Conservation (phyloP, 2,113 vertebrate genomes). For the Collichthys lucidus region DNA sequence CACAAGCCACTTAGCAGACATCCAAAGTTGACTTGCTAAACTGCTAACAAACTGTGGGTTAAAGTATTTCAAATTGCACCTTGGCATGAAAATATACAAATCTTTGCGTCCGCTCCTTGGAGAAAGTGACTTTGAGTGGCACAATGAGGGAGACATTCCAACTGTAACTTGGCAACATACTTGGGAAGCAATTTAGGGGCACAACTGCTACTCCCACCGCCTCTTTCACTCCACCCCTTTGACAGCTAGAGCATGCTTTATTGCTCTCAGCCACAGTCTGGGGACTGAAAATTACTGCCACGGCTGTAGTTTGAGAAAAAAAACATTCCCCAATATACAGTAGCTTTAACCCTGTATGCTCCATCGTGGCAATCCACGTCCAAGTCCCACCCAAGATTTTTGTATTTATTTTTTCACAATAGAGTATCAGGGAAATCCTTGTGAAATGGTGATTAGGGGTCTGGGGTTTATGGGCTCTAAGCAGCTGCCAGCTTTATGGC, state of each 20-base stretch:
- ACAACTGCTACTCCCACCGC: slow-evolving; percentile 63
- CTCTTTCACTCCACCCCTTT: slow-evolving; percentile 55
- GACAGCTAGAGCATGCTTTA: slow-evolving; percentile 73
- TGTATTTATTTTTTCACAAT: slow-evolving; percentile 45
- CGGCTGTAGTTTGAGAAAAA: slow-evolving; percentile 53
- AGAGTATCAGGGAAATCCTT: slow-evolving; percentile 60
- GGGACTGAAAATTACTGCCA: slow-evolving; percentile 54
- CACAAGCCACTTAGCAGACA: slow-evolving; percentile 39
- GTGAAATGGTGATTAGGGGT: slow-evolving; percentile 64
- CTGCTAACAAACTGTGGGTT: slow-evolving; percentile 44
- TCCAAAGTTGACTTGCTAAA: slow-evolving; percentile 21
- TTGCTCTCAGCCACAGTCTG: slow-evolving; percentile 60
- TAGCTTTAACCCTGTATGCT: slow-evolving; percentile 49
- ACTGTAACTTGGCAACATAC: slow-evolving; percentile 81
- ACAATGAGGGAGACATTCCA: slow-evolving; percentile 77
- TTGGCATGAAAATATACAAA: slow-evolving; percentile 51
- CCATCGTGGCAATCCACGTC: slow-evolving; percentile 1
- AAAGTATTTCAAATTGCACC: slow-evolving; percentile 32
- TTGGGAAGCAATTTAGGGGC: slow-evolving; percentile 77
- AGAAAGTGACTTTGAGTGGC: slow-evolving; percentile 72
- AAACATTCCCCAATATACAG: slow-evolving; percentile 50
- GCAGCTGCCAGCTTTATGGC: slow-evolving; percentile 81
- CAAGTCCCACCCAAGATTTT: slow-evolving; percentile 16
- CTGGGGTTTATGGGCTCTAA: slow-evolving; percentile 74
- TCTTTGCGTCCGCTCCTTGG: slow-evolving; percentile 42